Percentiles rank a stretch among this genome's conserved stretches.
These are phyloP conservation scores for Dinoponera quadriceps DNA, from an alignment of 1,140 invertebrate genomes.

Conservation along the genomic window DNA sequence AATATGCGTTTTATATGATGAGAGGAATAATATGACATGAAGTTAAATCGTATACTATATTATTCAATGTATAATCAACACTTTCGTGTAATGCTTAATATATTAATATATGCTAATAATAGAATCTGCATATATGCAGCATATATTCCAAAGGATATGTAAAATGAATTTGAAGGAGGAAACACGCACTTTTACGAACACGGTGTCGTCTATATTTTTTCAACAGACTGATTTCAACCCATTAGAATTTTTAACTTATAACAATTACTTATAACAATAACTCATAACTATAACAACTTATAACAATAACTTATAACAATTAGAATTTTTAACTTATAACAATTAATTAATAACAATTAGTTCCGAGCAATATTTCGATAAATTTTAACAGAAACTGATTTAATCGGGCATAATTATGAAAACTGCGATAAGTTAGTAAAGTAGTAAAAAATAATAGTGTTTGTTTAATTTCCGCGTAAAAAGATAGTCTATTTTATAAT, in stretches of 20 bases:
- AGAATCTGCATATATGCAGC: not conserved
- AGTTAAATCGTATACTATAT: slow-evolving; percentile 19
- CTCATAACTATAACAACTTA: too few species aligned
- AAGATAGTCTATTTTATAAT: not conserved
- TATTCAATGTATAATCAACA: not conserved
- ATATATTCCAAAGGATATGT: not conserved
- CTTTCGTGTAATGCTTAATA: not conserved
- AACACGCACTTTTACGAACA: too few species aligned
- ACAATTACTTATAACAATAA: too few species aligned
- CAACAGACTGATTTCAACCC: slow-evolving; percentile 35
- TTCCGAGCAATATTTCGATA: too few species aligned
- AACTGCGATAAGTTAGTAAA: too few species aligned
- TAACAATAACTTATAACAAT: too few species aligned
- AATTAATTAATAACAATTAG: too few species aligned
- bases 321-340: too few species aligned
- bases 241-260: slow-evolving; percentile 53
- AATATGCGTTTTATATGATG: slow-evolving; percentile 2
- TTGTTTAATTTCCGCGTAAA: not conserved
- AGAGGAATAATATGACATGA: slow-evolving; percentile 25
- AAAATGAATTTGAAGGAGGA: slow-evolving; percentile 4
- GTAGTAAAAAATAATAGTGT: not conserved
- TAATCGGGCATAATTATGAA: too few species aligned
- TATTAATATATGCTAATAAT: not conserved
- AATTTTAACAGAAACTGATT: too few species aligned
- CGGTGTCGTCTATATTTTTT: slow-evolving; percentile 23